These are phyloP conservation scores for Patella ulyssiponensis DNA, from an alignment of 2,888 invertebrate species.

Conservation along the genomic window DNA sequence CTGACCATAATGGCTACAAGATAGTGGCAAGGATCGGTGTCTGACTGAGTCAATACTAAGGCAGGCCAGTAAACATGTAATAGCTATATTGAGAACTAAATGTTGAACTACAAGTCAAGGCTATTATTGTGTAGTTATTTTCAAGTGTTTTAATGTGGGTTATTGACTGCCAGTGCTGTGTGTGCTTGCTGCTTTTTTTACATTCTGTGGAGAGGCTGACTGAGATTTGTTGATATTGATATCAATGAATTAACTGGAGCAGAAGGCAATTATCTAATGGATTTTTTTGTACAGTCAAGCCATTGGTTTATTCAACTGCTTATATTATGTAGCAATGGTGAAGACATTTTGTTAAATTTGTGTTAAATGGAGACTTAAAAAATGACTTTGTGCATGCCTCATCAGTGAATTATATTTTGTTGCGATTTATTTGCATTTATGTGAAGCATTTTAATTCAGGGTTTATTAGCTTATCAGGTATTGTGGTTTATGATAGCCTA, in stretches of 20 bases:
- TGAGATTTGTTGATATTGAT: slow-evolving; percentile 11
- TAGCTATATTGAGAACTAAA: not conserved
- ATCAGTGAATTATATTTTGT: not conserved
- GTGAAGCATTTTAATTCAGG: not conserved
- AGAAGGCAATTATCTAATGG: slow-evolving; percentile 12
- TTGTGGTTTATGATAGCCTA: not conserved
- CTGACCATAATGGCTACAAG: slow-evolving; percentile 3
- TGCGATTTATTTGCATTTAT: not conserved
- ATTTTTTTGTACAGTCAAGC: not conserved
- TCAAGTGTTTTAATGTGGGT: not conserved
- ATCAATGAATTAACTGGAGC: slow-evolving; percentile 4
- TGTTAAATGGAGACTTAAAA: slow-evolving; percentile 7
- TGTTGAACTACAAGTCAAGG: slow-evolving; percentile 9
- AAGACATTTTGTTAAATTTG: no score
- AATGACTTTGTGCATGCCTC: not conserved
- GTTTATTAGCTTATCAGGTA: not conserved
- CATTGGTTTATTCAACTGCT: no score
- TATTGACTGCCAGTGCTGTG: not conserved
- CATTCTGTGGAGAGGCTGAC: not conserved
- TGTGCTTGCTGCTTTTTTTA: not conserved
- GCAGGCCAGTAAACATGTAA: slow-evolving; percentile 10
- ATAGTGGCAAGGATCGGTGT: not conserved
- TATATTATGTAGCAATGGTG: no score
- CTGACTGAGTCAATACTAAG: no score
- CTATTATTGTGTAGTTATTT: slow-evolving; percentile 13